phyloP scores from a whole-genome alignment of 2,797 vertebrate species.

The Cuniculus paca region DNA sequence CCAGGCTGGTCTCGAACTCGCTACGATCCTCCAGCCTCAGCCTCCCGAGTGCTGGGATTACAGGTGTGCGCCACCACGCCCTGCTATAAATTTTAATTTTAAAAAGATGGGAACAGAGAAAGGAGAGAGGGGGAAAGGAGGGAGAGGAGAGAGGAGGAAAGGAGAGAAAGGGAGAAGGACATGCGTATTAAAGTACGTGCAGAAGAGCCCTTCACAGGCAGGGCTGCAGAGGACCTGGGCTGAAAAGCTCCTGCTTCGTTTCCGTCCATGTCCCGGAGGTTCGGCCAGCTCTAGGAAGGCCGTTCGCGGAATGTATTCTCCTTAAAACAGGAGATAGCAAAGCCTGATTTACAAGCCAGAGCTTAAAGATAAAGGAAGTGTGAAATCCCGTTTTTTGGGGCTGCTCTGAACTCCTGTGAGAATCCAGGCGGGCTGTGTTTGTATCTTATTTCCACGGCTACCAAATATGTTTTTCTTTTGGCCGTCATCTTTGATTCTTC shows the following conservation, averaged over 20 bases:
- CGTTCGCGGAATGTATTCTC: not conserved
- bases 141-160: not conserved
- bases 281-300: not conserved
- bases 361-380: conserved; percentile 19
- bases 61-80: too few species aligned
- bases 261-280: not conserved
- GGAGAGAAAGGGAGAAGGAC: not conserved
- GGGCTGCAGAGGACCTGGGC: not conserved
- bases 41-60: too few species aligned
- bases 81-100: too few species aligned
- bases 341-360: not conserved
- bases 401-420: not conserved
- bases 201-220: not conserved
- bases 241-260: not conserved
- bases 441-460: not conserved
- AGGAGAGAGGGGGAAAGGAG: not conserved
- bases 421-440: not conserved
- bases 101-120: not conserved
- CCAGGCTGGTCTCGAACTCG: too few species aligned
- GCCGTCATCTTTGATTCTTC: not conserved
- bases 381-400: not conserved
- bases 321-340: not conserved
- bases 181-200: accelerated
- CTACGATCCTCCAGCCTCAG: too few species aligned
- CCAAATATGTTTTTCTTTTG: not conserved